Conservation (phyloP, 2,113 vertebrate species). For the Odocoileus virginianus region DNA sequence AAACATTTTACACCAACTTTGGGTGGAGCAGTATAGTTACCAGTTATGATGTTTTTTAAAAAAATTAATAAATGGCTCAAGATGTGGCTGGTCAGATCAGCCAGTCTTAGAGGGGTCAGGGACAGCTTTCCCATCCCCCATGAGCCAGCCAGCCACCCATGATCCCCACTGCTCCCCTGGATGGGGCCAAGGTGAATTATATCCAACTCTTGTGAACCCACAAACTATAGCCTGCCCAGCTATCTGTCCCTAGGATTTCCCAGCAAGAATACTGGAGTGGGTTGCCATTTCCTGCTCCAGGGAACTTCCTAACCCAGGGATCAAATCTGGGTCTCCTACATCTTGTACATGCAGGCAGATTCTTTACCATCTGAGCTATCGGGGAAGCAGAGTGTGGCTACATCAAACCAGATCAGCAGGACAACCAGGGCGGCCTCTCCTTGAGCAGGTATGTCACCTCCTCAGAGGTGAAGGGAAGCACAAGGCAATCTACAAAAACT, state of each 20-base stretch:
- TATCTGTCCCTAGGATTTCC: not conserved
- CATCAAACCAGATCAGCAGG: not conserved
- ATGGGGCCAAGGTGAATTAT: not conserved
- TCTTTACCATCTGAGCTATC: not conserved
- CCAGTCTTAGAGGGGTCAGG: accelerated
- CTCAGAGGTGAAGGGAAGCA: not conserved
- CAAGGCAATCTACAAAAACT: not conserved
- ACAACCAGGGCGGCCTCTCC: accelerated
- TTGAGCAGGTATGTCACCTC: accelerated
- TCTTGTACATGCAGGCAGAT: not conserved
- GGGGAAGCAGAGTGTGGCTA: not conserved
- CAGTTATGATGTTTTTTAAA: not conserved
- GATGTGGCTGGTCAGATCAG: not conserved
- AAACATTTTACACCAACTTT: not conserved
- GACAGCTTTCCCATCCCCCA: accelerated
- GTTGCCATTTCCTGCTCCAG: not conserved
- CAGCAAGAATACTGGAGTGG: not conserved
- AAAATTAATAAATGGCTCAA: not conserved
- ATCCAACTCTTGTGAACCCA: not conserved
- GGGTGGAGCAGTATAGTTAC: not conserved
- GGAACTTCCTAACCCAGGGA: not conserved
- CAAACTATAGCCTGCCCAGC: accelerated
- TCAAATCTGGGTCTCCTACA: not conserved
- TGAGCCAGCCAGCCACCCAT: accelerated
- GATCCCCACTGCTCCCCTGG: not conserved